Percentiles rank a stretch among this genome's conserved stretches.
These are phyloP conservation scores for Apodemus agrarius DNA, from an alignment of 2,797 vertebrate genomes.

Conservation along the genomic window DNA sequence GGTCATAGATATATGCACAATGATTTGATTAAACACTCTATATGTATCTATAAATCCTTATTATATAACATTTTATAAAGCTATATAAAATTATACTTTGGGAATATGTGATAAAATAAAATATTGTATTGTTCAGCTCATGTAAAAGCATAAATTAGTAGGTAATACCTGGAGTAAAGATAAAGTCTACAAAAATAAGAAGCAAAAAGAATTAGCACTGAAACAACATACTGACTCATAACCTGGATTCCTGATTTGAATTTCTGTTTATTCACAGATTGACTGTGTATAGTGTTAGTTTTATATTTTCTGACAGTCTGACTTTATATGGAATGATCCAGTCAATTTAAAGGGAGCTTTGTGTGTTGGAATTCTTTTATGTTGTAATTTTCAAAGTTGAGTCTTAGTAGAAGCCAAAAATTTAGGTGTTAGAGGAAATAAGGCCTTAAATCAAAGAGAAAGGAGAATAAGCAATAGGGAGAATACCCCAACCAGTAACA, in stretches of 20 bases:
- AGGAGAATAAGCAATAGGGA: background rate
- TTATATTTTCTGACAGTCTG: background rate
- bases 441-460: background rate
- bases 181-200: background rate
- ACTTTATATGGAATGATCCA: background rate
- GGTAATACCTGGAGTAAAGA: background rate
- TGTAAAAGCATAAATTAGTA: background rate
- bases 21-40: background rate
- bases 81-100: background rate
- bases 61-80: background rate
- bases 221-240: background rate
- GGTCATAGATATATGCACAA: background rate
- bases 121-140: background rate
- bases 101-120: background rate
- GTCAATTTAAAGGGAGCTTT: background rate
- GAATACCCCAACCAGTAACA: background rate
- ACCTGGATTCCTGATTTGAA: background rate
- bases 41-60: background rate
- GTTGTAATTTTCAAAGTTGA: background rate
- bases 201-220: background rate
- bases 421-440: conserved; percentile 40
- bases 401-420: conserved; percentile 11
- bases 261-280: background rate
- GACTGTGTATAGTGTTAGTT: background rate
- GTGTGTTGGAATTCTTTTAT: background rate